Evolutionary conservation across 1,140 invertebrate species (phyloP).

Genomic region (Heliconius melpomene): DNA sequence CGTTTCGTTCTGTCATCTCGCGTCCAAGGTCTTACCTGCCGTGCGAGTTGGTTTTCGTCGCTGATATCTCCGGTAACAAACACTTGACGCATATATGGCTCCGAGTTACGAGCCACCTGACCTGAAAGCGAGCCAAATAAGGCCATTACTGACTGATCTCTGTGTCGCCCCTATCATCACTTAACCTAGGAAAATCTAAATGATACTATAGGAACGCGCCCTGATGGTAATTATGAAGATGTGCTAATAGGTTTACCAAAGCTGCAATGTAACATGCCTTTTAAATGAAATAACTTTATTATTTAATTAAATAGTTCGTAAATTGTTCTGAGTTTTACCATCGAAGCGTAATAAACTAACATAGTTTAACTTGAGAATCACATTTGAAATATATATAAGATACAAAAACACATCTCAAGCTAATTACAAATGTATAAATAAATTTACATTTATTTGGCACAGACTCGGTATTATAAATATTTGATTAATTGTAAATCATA

Average conservation of each 20-base stretch:
- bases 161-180: constrained; percentile 30
- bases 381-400: neutral
- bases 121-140: constrained; percentile 78
- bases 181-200: constrained; percentile 26
- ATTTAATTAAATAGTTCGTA: neutral
- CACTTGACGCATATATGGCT: constrained; percentile 97
- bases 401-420: constrained; percentile 20
- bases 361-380: constrained; percentile 22
- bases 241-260: constrained; percentile 15
- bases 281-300: neutral
- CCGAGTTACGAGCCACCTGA: constrained; percentile 93
- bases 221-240: constrained; percentile 35
- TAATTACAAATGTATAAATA: neutral
- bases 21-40: constrained; percentile 79
- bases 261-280: neutral
- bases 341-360: constrained; percentile 29
- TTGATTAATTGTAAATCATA: neutral
- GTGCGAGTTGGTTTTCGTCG: constrained; percentile 83
- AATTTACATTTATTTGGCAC: constrained; percentile 18
- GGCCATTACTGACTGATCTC: constrained; percentile 55
- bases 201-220: constrained; percentile 23
- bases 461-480: constrained; percentile 16
- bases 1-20: constrained; percentile 23
- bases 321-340: constrained; percentile 27
- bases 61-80: constrained; percentile 88